Conservation (phyloP, 2,797 vertebrate genomes). For the Manis pentadactyla region DNA sequence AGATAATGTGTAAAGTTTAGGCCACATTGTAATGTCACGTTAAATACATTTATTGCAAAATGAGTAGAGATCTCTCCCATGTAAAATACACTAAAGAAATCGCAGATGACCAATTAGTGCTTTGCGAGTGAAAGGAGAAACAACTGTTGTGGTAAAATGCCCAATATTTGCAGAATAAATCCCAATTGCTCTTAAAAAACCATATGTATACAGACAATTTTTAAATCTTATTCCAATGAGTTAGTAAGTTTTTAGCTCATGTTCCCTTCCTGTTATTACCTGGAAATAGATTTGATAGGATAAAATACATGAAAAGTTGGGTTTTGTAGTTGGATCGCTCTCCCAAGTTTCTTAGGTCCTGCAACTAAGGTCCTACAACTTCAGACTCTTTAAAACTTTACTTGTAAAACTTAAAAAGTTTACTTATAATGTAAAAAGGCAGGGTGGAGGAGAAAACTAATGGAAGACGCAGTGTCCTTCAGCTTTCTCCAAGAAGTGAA, state of each 20-base stretch:
- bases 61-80: slow-evolving; percentile 12
- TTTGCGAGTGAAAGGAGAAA: slow-evolving; percentile 41
- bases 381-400: neutral
- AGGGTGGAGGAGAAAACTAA: neutral
- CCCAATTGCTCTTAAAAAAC: slow-evolving; percentile 25
- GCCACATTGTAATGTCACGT: neutral
- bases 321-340: neutral
- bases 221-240: too few relatives aligned
- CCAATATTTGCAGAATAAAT: slow-evolving; percentile 51
- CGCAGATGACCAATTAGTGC: slow-evolving; percentile 25
- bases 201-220: too few relatives aligned
- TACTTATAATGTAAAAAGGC: neutral
- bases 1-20: slow-evolving; percentile 29
- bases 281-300: too few relatives aligned
- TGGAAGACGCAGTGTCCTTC: neutral
- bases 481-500: too few relatives aligned
- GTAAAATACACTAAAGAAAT: neutral
- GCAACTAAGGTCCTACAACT: too few relatives aligned
- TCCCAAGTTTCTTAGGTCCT: too few relatives aligned
- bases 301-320: slow-evolving; percentile 27
- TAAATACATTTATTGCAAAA: slow-evolving; percentile 60
- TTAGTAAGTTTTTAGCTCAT: too few relatives aligned
- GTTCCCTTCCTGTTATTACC: too few relatives aligned
- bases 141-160: neutral
- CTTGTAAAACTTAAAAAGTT: too few relatives aligned